Evolutionary conservation across 2,888 invertebrate genomes (phyloP), one percentile per base, ranked within the genome.

Genomic region (Acleris emargana): DNA sequence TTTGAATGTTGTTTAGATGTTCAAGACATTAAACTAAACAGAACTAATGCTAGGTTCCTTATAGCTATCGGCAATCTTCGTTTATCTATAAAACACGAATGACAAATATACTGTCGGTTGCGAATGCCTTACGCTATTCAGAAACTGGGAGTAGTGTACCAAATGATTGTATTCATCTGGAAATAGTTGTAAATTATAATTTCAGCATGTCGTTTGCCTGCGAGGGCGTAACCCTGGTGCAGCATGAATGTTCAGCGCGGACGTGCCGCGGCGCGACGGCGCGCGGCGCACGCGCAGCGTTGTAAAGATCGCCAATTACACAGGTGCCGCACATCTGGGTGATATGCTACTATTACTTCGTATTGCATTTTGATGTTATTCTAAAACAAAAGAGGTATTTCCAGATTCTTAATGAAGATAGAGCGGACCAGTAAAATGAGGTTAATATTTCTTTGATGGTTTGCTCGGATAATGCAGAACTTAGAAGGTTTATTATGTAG

Each of bases 261-360:
- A 75, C 70, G 72, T 76, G 75, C 72, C 72, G 73, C 72, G 70
- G 74, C 77, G 75, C 77, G 75, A 72, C 72, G 73, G 73, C 71
- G 22, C 22, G 4, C 22, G 7, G 25, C 25, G 75, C 73, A 75
- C 71, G 76, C 72, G 68, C 68, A 66, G 72, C 69, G 70, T 69
- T 73, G 69, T 71, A 73, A 71, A 70, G 69, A 71, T 64, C 72
- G 73, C 73, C 80, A 85, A 84, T 87, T 87, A 86, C 78, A 82
- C 83, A 83, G 80, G 72, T 72, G 70, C 73, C 81, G 86, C 80
- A 74, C 82, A 88, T 80, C 73, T 87, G 71, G 87, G 87, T 82
- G 78, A 83, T 76, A 77, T 76, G 78, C 71, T 70, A 75, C 72
- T 72, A 79, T 79, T 82, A 76, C 78, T 78, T 50, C 60, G 53